Evolutionary conservation across 2,797 vertebrate genomes (phyloP).

Genomic region (Orientallactaga sibirica): DNA sequence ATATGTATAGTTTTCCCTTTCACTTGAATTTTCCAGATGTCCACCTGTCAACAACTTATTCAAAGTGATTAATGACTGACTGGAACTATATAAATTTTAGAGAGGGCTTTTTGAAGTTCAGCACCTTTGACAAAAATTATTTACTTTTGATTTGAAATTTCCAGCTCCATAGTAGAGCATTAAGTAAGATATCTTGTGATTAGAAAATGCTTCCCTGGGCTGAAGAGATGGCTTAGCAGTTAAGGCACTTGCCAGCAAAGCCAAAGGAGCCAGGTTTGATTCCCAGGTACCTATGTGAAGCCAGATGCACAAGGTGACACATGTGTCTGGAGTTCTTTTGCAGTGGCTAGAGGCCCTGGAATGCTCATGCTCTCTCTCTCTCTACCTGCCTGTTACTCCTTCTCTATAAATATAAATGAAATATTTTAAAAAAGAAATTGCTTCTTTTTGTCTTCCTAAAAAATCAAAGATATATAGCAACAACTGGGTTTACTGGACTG

Average conservation of each 20-base stretch:
- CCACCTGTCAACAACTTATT: slow-evolving; percentile 59
- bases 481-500: not conserved
- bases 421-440: no score
- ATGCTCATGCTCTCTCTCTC: no score
- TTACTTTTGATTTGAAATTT: slow-evolving; percentile 44
- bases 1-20: not conserved
- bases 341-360: no score
- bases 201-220: not conserved
- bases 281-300: no score
- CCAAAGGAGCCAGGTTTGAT: no score
- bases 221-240: no score
- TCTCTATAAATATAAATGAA: no score
- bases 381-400: no score
- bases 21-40: slow-evolving; percentile 54
- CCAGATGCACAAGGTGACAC: no score
- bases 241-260: no score
- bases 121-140: slow-evolving; percentile 34
- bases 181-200: not conserved
- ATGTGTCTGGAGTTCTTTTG: no score
- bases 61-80: slow-evolving; percentile 68
- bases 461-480: slow-evolving; percentile 30
- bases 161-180: not conserved
- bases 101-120: slow-evolving; percentile 58
- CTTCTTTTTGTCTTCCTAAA: slow-evolving; percentile 27
- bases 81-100: slow-evolving; percentile 52